phyloP scores from a whole-genome alignment of 2,113 vertebrate genomes.

The Melierax canorus region DNA sequence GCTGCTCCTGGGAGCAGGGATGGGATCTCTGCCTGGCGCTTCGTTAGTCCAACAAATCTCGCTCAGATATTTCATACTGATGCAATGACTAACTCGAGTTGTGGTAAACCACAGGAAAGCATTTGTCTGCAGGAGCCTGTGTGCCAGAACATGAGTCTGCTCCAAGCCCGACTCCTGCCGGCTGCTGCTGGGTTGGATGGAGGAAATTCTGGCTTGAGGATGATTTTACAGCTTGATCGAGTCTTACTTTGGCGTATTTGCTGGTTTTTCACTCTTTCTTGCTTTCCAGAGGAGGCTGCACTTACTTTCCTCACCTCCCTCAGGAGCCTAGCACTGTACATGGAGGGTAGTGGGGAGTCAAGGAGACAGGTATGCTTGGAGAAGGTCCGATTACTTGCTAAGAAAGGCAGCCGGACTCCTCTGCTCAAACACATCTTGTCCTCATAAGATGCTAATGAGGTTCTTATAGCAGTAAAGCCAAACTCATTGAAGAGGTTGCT shows the following conservation, averaged over 20 bases:
- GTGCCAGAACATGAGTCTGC: background rate
- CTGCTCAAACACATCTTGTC: background rate
- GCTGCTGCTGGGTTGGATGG: background rate
- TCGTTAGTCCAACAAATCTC: background rate
- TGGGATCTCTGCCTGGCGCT: background rate
- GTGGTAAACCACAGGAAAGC: background rate
- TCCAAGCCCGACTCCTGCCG: background rate
- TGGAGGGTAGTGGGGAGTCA: background rate
- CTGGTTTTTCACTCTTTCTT: background rate
- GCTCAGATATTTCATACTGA: background rate
- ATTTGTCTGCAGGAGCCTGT: background rate
- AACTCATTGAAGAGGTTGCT: background rate
- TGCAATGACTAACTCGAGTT: background rate
- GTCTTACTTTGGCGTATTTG: background rate
- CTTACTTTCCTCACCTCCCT: background rate
- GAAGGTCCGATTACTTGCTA: background rate
- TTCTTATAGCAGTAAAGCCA: background rate
- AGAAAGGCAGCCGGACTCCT: accelerated
- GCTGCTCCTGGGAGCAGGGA: background rate
- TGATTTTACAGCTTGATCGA: background rate
- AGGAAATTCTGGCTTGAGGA: background rate
- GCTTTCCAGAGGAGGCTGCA: background rate
- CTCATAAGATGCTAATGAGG: background rate
- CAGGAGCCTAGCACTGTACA: background rate
- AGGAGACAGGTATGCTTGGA: background rate